phyloP scores from a whole-genome alignment of 1,140 invertebrate genomes.

The Euura saliciscinereae region DNA sequence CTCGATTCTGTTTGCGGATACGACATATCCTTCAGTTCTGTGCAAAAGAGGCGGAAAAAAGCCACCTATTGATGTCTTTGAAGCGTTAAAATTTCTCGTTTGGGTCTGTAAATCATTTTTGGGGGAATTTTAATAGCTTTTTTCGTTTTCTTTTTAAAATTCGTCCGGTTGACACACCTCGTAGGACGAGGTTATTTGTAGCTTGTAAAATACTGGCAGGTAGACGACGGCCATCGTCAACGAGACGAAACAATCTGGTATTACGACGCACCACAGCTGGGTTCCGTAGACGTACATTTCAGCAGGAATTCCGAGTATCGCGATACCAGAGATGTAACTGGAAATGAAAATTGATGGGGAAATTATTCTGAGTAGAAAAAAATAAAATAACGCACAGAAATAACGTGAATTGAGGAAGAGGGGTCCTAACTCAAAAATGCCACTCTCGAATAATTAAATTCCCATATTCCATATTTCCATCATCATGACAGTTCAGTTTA shows the following conservation, averaged over 20 bases:
- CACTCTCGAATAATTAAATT: no score
- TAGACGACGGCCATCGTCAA: constrained; percentile 76
- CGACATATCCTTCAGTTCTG: no score
- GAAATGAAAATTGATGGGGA: constrained; percentile 11
- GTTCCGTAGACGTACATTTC: constrained; percentile 91
- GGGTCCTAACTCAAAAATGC: no score
- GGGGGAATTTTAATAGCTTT: constrained; percentile 17
- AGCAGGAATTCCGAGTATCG: constrained; percentile 86
- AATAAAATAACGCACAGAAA: no score
- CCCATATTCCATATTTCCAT: no score
- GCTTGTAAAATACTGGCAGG: constrained; percentile 85
- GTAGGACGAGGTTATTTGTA: constrained; percentile 83
- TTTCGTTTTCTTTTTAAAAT: constrained; percentile 2
- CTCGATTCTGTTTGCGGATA: no score
- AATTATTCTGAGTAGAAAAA: no score
- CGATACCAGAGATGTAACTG: constrained; percentile 91
- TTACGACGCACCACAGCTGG: constrained; percentile 73
- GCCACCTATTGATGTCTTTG: not conserved
- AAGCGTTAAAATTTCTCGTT: not conserved
- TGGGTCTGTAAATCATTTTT: constrained; percentile 24
- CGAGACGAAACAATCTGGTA: constrained; percentile 74
- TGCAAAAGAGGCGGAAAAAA: no score
- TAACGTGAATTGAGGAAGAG: no score
- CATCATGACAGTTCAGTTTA: no score
- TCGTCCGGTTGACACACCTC: no score